These are phyloP conservation scores for Mus spicilegus DNA, from an alignment of 2,113 vertebrate species.

Conservation along the genomic window DNA sequence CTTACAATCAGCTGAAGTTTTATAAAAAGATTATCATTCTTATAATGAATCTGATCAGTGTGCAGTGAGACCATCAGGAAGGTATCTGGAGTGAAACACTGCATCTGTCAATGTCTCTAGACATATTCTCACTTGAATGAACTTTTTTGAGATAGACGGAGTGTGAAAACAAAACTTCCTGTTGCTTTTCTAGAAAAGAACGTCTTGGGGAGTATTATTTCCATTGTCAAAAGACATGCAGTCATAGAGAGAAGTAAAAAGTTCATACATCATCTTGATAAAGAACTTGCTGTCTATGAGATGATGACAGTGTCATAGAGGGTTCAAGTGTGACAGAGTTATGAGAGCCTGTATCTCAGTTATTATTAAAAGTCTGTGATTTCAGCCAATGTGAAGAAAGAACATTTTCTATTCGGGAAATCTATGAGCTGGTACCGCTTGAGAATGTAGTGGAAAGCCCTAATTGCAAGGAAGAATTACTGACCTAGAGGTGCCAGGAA, in stretches of 20 bases:
- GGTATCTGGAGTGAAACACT: neutral
- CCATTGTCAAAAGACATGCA: neutral
- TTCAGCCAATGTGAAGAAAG: neutral
- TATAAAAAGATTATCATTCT: neutral
- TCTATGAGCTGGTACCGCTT: neutral
- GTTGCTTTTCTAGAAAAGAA: neutral
- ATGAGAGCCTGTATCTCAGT: neutral
- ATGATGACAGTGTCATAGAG: neutral
- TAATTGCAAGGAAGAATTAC: neutral
- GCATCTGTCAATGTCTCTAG: neutral
- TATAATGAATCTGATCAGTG: neutral
- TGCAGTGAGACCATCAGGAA: neutral
- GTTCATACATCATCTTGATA: neutral
- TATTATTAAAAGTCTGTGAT: neutral
- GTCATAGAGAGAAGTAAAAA: neutral
- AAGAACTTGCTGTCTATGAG: neutral
- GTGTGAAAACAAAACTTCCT: neutral
- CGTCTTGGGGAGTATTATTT: neutral
- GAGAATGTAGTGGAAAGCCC: neutral
- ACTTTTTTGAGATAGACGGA: neutral
- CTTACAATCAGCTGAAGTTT: neutral
- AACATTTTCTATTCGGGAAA: neutral
- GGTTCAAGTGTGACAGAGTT: neutral
- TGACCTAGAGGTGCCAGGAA: neutral
- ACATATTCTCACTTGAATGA: neutral